phyloP scores from a whole-genome alignment of 2,888 invertebrate genomes.

The Odontocerum albicorne region DNA sequence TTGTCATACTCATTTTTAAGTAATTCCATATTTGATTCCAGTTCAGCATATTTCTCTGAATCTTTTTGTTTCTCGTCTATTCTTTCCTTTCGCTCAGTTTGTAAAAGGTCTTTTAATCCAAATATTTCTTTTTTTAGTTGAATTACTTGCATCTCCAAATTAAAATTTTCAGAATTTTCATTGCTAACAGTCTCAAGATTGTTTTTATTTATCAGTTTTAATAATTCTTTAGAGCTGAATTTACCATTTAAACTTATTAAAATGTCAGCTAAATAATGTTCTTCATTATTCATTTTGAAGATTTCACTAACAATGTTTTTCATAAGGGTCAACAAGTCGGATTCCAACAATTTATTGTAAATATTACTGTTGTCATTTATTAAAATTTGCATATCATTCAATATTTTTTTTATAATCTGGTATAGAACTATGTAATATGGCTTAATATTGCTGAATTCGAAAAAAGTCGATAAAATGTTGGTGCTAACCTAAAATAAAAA shows the following conservation, averaged over 20 bases:
- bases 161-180: background rate
- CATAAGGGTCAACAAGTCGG: conserved; percentile 5
- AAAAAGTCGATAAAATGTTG: conserved; percentile 13
- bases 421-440: conserved; percentile 16
- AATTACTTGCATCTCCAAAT: background rate
- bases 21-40: conserved; percentile 74
- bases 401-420: conserved; percentile 21
- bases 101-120: conserved; percentile 33
- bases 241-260: no score
- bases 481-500: conserved; percentile 25
- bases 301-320: conserved; percentile 19
- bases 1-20: conserved; percentile 78
- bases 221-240: no score
- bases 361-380: conserved; percentile 4
- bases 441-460: conserved; percentile 17
- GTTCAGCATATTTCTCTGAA: conserved; percentile 55
- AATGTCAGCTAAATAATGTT: conserved; percentile 7
- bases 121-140: background rate
- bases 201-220: no score
- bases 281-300: conserved; percentile 7
- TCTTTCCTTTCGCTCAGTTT: conserved; percentile 36
- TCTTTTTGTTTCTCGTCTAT: conserved; percentile 41
- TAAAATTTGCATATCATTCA: conserved; percentile 17
- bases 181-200: no score
- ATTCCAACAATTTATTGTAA: conserved; percentile 1